These are phyloP conservation scores for Synanthedon vespiformis DNA, from an alignment of 2,888 invertebrate species.

Conservation along the genomic window DNA sequence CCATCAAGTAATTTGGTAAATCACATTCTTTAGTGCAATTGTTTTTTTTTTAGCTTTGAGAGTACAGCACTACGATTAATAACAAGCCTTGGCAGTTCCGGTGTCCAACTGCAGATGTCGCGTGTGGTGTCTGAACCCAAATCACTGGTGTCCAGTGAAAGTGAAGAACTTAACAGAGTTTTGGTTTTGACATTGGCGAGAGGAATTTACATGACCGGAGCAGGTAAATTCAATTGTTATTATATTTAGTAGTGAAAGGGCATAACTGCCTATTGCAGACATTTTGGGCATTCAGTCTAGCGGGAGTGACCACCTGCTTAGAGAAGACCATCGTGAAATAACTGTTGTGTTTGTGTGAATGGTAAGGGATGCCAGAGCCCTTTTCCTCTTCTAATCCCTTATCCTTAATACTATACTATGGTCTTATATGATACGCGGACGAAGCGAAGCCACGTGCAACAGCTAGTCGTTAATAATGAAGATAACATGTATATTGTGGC, in stretches of 20 bases:
- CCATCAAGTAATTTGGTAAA: no score
- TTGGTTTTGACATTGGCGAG: constrained; percentile 93
- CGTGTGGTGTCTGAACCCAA: constrained; percentile 93
- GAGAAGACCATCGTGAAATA: no score
- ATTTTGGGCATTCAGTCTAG: no score
- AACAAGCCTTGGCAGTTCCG: constrained; percentile 91
- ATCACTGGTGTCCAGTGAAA: constrained; percentile 91
- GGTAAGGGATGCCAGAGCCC: no score
- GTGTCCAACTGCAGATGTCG: constrained; percentile 93
- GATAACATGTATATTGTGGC: background rate
- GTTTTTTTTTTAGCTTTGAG: constrained; percentile 74
- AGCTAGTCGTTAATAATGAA: background rate
- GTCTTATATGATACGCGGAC: no score
- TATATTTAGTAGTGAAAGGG: no score
- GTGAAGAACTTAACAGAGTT: constrained; percentile 93
- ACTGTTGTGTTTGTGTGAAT: background rate
- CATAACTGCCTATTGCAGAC: no score
- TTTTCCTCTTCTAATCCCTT: no score
- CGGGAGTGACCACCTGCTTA: no score
- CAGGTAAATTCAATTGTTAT: constrained; percentile 44
- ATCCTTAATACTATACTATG: no score
- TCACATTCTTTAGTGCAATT: no score
- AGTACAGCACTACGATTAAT: constrained; percentile 89
- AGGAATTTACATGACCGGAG: constrained; percentile 93
- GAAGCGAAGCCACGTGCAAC: no score